Evolutionary conservation across 2,797 vertebrate species (phyloP), one percentile per base, ranked within the genome.

Genomic region (Pteropus rufus): DNA sequence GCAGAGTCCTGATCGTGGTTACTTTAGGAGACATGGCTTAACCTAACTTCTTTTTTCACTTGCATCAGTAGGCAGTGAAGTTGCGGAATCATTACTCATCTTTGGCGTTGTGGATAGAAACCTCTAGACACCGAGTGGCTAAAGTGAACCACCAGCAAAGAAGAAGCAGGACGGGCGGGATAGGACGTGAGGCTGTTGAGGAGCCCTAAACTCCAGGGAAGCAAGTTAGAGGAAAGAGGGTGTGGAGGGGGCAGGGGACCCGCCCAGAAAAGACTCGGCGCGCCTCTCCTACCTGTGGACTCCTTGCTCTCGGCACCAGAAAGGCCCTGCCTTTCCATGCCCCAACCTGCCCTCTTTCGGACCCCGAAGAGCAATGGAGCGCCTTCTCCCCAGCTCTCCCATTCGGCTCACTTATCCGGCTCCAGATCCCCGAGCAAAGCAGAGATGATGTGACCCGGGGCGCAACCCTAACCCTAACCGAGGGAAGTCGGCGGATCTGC

Each of bases 41-140:
- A 84, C 29, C 41, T 44, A 67, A 73, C 82, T 89, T 89, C 89
- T 34, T 87, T 94, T 73, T 60, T 58, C 29, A 89, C 3, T 7
- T 1, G 34, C 81, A 41, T 49, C 41, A 2, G 2, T n/a, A 52
- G 46, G 52, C n/a, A 31, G 3, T 5, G 31, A 82, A 69, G 41
- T 60, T 39, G 14, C 46, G 31, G 11, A 14, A 44, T 31, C 64
- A 26, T 15, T 44, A 77, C 8, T 75, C 34, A 77, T 39, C 41
- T n/a, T 31, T 24, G 52, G 39, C 3, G 14, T 16, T 54, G 44
- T 18, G 52, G 10, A 44, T 23, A 21, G 72, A 54, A 52, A 52
- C 14, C 18, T 34, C 39, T 34, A 26, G 65, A 70, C 39, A 23
- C 6, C 3, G 6, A 77, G 54, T 16, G 46, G 18, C 41, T 44